Evolutionary conservation across 2,113 vertebrate genomes (phyloP).

Genomic region (Xiphorhynchus elegans): DNA sequence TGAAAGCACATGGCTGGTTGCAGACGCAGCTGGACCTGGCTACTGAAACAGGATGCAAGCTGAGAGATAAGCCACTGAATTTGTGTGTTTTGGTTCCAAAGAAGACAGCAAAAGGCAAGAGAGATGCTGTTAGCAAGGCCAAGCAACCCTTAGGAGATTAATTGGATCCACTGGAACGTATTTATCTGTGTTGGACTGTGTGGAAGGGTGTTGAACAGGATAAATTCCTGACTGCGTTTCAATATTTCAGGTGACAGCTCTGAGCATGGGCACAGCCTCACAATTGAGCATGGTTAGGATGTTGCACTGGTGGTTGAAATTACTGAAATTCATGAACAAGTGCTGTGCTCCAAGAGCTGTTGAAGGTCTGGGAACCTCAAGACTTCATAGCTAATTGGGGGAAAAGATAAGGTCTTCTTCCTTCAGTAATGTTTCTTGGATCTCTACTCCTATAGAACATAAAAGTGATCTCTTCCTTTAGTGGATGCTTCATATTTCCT

Average conservation of each 20-base stretch:
- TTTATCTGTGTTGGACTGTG: constrained; percentile 31
- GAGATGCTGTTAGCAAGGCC: constrained; percentile 1
- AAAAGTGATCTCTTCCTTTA: not conserved
- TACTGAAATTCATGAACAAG: not conserved
- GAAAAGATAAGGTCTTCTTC: not conserved
- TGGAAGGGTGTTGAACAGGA: constrained; percentile 47
- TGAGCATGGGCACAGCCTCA: not conserved
- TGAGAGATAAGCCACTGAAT: constrained; percentile 44
- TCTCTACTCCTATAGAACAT: not conserved
- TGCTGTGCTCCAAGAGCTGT: not conserved
- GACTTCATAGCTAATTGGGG: not conserved
- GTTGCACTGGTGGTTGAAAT: not conserved
- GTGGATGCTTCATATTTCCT: not conserved
- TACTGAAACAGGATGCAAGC: constrained; percentile 31
- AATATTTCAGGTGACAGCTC: not conserved
- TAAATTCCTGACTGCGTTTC: constrained; percentile 40
- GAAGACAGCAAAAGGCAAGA: constrained; percentile 26
- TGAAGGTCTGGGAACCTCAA: not conserved
- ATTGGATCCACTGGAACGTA: constrained; percentile 47
- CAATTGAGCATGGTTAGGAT: not conserved
- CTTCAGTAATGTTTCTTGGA: not conserved
- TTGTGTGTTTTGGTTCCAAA: constrained; percentile 28
- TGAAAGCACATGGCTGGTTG: constrained; percentile 49
- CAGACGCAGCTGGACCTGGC: constrained; percentile 58
- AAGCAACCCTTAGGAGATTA: constrained; percentile 63